Base-by-base conservation (phyloP, 2,888 invertebrate species). In the Rhodophaea formosa region DNA sequence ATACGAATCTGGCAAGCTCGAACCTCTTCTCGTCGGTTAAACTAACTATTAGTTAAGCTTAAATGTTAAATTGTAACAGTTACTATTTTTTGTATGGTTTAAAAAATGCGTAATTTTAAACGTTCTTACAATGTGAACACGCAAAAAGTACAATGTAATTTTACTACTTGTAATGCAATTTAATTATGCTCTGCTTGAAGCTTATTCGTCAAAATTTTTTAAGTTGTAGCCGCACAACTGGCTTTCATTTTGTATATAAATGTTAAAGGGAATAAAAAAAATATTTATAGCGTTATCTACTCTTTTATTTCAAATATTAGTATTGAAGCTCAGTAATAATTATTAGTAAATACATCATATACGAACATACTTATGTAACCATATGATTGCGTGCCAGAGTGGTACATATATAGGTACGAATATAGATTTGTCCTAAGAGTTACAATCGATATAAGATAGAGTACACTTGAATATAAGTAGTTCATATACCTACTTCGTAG, bases 1-100 rank as follows among this genome's bases (percentile, higher is more conserved):
- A 67, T 93, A 93, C 64, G 94, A 95, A 51, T 91, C 88, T 55
- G 97, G 97, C 54, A 93, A 95, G 77, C 86, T 98, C 29, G 89
- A 92, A 67, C 88, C 92, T 45, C 83, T 93, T 77, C 88, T 93
- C 43, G 86, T 89, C 63, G 91, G 91, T 60, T 91, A 60, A 67
- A 17, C 12, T 67, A 69, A 43, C 17, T 30, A 17, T 51, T 16
- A 35, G 7, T 35, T 51, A 51, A 51, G 51, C 39, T 35, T 35
- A 51, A 51, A 39, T 51, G 51, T 51, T 35, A 51, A 35, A 35
- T 51, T 35, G 16, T 39, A n/a, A 39, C 17, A 51, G 35, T 35
- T 51, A 35, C 14, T 16, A 30, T 57, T 57, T 51, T 43, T 51
- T 39, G 6, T 51, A 51, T 35, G 0, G 32, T 49, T 49, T 15